Evolutionary conservation across 1,140 invertebrate genomes (phyloP), one percentile per base, ranked within the genome.

Genomic region (Drosophila orena): DNA sequence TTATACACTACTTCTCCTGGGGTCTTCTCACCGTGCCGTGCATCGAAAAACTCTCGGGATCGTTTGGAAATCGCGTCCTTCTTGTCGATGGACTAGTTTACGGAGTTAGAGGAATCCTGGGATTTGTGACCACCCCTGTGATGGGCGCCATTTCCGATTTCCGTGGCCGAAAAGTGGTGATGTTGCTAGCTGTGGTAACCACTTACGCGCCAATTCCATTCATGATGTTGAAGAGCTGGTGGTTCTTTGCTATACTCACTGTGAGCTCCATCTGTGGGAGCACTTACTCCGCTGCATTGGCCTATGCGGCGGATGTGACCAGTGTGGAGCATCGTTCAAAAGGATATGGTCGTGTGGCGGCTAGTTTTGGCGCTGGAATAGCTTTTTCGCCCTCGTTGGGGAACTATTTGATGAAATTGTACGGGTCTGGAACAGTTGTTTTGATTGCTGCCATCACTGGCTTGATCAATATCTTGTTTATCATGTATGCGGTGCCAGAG

Each of bases 1-100:
- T 99, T 93, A 94, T 99, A 92, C 99, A 99, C 94, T 99, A 99
- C 94, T 99, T 99, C 93, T 97, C 98, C 59, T 99, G 99, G 98
- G 99, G 99, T 58, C 94, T 99, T 61, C 94, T 99, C 44, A 99
- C 98, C 40, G 98, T 98, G 94, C 98, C 99, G 43, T 97, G 99
- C 91, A 99, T 99, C 91, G 96, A 97, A 95, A 95, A 97, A 77
- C 93, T 99, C 68, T 98, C 99, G 93, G 96, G 97, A 75, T 99
- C 98, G 46, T 99, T 99, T 94, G 98, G 98, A 54, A 96, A 98
- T 93, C 98, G 99, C 90, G 99, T 98, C 80, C 99, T 99, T 93
- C 94, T 99, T 42, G 99, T 99, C 97, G 99, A 99, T 95, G 99
- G 99, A 57, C 94, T 99, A 62, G 99, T 99, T 89, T 97, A 99